These are phyloP conservation scores for Argyrosomus japonicus DNA, from an alignment of 2,113 vertebrate genomes.

Conservation along the genomic window DNA sequence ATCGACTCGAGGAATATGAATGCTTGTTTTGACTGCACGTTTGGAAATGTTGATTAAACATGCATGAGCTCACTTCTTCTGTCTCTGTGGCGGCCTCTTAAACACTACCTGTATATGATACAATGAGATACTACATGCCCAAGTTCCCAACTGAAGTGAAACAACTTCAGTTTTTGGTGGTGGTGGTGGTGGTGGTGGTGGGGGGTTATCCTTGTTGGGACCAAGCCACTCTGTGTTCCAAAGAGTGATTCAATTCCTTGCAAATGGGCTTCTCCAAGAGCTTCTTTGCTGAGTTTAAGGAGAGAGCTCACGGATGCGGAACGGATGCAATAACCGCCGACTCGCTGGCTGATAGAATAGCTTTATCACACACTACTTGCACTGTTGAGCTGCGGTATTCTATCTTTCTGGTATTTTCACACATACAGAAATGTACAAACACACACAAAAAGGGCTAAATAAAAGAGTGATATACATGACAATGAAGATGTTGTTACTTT, in stretches of 20 bases:
- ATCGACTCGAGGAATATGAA: conserved; percentile 73
- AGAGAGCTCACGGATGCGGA: conserved; percentile 62
- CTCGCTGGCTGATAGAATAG: conserved; percentile 64
- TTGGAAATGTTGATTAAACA: conserved; percentile 70
- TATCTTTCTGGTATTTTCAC: conserved; percentile 29
- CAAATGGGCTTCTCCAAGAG: conserved; percentile 68
- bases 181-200: too few relatives aligned
- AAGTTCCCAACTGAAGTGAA: conserved; percentile 36
- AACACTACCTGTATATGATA: conserved; percentile 51
- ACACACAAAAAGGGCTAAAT: conserved; percentile 12
- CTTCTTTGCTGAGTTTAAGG: conserved; percentile 66
- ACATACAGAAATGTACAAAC: conserved; percentile 32
- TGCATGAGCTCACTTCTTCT: conserved; percentile 53
- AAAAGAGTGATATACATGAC: conserved; percentile 7
- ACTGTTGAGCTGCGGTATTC: conserved; percentile 39
- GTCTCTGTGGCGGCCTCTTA: conserved; percentile 24
- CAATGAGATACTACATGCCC: neutral
- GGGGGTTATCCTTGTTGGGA: conserved; percentile 11
- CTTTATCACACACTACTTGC: conserved; percentile 76
- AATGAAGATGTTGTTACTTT: neutral
- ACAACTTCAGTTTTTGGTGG: conserved; percentile 7
- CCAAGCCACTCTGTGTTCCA: conserved; percentile 50
- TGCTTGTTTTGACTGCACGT: conserved; percentile 73
- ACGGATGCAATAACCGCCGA: conserved; percentile 69
- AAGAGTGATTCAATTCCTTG: conserved; percentile 62